Evolutionary conservation across 2,888 invertebrate species (phyloP).

Genomic region (Laothoe populi): DNA sequence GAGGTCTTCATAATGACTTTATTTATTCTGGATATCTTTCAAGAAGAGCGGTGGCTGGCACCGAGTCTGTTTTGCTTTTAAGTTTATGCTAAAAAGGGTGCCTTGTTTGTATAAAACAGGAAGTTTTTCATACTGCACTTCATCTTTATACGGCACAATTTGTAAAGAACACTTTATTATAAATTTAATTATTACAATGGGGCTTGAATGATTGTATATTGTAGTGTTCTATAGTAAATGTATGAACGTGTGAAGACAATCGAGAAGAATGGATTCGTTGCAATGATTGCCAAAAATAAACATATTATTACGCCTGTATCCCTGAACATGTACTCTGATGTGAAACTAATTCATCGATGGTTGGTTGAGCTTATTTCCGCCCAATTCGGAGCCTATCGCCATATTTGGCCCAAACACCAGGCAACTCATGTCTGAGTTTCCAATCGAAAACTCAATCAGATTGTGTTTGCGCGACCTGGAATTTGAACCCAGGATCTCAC

Average conservation of each 20-base stretch:
- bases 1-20: slow-evolving; percentile 42
- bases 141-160: slow-evolving; percentile 35
- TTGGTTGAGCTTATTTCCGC: no score
- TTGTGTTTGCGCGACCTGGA: no score
- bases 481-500: no score
- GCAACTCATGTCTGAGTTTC: no score
- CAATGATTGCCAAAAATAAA: no score
- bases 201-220: neutral
- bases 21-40: slow-evolving; percentile 49
- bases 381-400: no score
- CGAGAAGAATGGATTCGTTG: neutral
- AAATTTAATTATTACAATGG: neutral
- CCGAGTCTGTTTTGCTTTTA: slow-evolving; percentile 56
- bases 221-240: neutral
- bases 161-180: neutral
- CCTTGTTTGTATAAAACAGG: slow-evolving; percentile 40
- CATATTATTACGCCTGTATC: no score
- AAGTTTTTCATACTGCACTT: slow-evolving; percentile 41
- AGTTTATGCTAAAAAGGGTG: slow-evolving; percentile 65
- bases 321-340: no score
- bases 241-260: no score
- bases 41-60: slow-evolving; percentile 57
- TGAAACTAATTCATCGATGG: no score
- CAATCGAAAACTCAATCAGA: no score
- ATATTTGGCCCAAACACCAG: no score